Conservation (phyloP, 2,888 invertebrate species). For the Silvanus unidentatus region DNA sequence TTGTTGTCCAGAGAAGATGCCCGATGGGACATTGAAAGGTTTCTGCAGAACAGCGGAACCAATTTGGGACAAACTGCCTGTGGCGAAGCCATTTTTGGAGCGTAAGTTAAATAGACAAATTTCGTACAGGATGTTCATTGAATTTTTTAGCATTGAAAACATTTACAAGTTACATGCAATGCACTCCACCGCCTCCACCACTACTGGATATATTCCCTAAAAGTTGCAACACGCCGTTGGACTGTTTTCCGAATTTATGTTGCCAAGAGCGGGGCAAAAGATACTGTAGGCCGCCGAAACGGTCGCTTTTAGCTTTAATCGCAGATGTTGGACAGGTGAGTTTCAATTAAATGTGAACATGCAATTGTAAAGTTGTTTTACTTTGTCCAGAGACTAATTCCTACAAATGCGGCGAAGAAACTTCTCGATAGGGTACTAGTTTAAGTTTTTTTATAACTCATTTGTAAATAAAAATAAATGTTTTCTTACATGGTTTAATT, state of each 20-base stretch:
- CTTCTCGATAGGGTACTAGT: conserved; percentile 32
- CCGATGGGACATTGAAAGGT: conserved; percentile 49
- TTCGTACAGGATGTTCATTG: too few species aligned
- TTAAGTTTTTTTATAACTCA: too few species aligned
- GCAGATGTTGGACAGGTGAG: conserved; percentile 57
- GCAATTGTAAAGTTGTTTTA: conserved; percentile 6
- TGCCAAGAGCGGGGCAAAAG: conserved; percentile 70
- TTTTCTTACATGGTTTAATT: too few species aligned
- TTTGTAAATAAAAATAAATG: neutral
- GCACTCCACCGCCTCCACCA: conserved; percentile 63
- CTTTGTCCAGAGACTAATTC: conserved; percentile 32
- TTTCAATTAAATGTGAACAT: conserved; percentile 1
- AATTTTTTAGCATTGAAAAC: conserved; percentile 40
- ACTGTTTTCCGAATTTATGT: conserved; percentile 75
- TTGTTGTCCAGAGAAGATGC: conserved; percentile 61
- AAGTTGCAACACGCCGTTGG: conserved; percentile 62
- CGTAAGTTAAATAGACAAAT: too few species aligned
- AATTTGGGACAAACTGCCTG: conserved; percentile 57
- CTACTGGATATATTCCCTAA: conserved; percentile 66
- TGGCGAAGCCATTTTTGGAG: conserved; percentile 57
- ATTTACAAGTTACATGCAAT: conserved; percentile 62
- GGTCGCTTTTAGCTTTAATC: conserved; percentile 61
- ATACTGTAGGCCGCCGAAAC: conserved; percentile 67
- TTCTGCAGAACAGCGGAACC: conserved; percentile 69
- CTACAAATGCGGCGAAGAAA: conserved; percentile 30